These are phyloP conservation scores for Troides oblongomaculatus DNA, from an alignment of 2,888 invertebrate genomes.

Conservation along the genomic window DNA sequence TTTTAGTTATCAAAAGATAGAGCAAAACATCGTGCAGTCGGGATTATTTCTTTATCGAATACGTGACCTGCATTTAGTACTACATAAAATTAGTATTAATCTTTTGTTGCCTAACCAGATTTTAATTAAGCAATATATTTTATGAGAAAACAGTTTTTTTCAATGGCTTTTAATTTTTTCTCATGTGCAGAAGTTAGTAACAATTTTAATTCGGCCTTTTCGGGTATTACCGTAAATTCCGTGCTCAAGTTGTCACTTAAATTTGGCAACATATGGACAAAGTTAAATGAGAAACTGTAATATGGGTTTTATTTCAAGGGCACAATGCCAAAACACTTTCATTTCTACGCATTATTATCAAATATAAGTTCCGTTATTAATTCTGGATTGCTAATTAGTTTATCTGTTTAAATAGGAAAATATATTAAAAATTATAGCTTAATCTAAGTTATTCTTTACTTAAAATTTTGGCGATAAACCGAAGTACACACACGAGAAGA, in stretches of 20 bases:
- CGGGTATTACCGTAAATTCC: conserved; percentile 26
- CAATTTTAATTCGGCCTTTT: conserved; percentile 24
- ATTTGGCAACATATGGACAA: conserved; percentile 31
- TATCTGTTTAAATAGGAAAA: neutral
- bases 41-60: no score
- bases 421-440: no score
- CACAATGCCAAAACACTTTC: conserved; percentile 24
- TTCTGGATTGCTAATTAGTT: neutral
- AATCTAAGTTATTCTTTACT: neutral
- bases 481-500: neutral
- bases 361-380: neutral
- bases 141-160: neutral
- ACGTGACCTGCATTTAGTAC: no score
- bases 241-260: conserved; percentile 31
- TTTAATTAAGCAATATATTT: neutral
- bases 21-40: no score
- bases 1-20: no score
- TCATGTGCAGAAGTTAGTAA: conserved; percentile 17
- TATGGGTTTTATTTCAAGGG: conserved; percentile 27
- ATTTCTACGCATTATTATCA: neutral
- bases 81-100: no score
- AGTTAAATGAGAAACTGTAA: conserved; percentile 29
- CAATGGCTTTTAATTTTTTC: neutral
- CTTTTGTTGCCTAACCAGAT: no score
- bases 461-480: conserved; percentile 13